Conservation (phyloP, 2,113 vertebrate species). For the Deroptyus accipitrinus region DNA sequence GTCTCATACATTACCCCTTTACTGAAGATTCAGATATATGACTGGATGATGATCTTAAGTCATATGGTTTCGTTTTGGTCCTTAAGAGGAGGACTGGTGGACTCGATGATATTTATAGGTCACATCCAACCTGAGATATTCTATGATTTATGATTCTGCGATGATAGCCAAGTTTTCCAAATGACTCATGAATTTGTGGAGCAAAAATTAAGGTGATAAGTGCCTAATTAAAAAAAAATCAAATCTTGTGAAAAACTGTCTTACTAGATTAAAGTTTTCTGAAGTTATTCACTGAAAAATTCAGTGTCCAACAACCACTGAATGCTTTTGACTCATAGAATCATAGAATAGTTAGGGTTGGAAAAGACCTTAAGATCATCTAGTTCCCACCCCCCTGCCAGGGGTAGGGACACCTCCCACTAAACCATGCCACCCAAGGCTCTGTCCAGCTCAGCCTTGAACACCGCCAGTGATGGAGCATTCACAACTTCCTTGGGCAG, state of each 20-base stretch:
- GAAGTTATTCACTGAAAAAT: not conserved
- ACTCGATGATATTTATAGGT: not conserved
- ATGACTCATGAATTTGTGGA: not conserved
- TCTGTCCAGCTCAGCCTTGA: too few relatives aligned
- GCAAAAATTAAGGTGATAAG: accelerated
- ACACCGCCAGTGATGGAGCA: too few relatives aligned
- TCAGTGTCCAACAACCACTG: not conserved
- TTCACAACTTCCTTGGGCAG: too few relatives aligned
- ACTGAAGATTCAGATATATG: not conserved
- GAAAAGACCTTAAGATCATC: too few relatives aligned
- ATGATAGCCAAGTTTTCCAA: not conserved
- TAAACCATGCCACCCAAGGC: too few relatives aligned
- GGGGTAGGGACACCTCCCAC: too few relatives aligned
- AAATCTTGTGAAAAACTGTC: not conserved
- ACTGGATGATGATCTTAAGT: not conserved
- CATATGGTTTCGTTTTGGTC: not conserved
- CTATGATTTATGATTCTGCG: not conserved
- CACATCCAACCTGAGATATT: not conserved
- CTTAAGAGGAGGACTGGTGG: accelerated
- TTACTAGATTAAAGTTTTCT: not conserved
- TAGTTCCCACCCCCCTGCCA: too few relatives aligned
- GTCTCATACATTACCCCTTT: not conserved
- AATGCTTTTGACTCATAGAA: not conserved
- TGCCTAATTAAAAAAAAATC: accelerated
- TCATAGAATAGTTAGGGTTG: too few relatives aligned